phyloP scores from a whole-genome alignment of 2,113 vertebrate genomes.

The Galeopterus variegatus region DNA sequence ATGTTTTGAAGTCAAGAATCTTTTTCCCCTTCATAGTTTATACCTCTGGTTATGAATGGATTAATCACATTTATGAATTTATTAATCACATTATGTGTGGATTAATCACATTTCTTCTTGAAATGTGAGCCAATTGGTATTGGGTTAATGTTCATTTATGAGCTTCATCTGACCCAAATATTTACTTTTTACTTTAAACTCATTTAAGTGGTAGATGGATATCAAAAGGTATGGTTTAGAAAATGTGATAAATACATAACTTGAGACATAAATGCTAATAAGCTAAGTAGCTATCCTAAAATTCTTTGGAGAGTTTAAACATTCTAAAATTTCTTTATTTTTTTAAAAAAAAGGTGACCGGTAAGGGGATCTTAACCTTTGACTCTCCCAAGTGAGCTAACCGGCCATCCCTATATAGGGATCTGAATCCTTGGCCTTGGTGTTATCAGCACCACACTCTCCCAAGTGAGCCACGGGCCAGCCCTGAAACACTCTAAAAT shows the following conservation, averaged over 20 bases:
- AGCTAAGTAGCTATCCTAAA: neutral
- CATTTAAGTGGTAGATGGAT: neutral
- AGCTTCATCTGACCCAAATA: neutral
- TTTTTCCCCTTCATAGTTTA: neutral
- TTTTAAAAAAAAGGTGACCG: too few species aligned
- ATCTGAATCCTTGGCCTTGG: too few species aligned
- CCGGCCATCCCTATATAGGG: too few species aligned
- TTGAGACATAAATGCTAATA: neutral
- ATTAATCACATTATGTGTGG: too few species aligned
- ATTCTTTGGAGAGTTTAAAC: neutral
- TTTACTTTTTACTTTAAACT: constrained; percentile 13
- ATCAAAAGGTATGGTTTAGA: constrained; percentile 13
- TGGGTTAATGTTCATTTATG: neutral
- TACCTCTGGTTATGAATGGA: neutral
- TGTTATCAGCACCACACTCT: too few species aligned
- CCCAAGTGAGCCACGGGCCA: too few species aligned
- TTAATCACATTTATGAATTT: too few species aligned
- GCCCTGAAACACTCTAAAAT: neutral
- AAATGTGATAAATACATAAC: neutral
- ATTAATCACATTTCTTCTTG: neutral
- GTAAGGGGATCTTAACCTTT: too few species aligned
- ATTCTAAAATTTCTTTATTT: neutral
- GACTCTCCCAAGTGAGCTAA: too few species aligned
- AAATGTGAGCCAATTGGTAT: neutral
- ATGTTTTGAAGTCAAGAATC: constrained; percentile 13